Conservation (phyloP, 2,113 vertebrate genomes). For the Vicugna pacos region DNA sequence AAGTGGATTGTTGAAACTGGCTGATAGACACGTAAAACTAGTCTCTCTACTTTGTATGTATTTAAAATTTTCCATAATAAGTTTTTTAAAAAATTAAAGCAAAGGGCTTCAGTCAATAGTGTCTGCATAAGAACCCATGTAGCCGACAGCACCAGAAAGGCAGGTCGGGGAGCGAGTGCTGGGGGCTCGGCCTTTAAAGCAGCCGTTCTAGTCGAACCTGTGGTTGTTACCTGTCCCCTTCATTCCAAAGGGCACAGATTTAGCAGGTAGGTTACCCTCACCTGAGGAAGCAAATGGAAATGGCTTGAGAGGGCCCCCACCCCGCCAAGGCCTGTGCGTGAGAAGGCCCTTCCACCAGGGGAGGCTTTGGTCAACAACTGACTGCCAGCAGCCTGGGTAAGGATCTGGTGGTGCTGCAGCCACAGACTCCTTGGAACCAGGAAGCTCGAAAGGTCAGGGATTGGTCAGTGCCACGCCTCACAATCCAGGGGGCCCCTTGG, state of each 20-base stretch:
- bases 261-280: background rate
- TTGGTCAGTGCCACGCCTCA: background rate
- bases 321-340: background rate
- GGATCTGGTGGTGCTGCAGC: background rate
- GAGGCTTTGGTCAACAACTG: constrained; percentile 8
- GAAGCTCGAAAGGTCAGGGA: background rate
- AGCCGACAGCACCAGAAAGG: background rate
- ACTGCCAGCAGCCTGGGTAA: background rate
- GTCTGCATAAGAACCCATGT: background rate
- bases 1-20: background rate
- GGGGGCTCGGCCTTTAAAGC: background rate
- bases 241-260: background rate
- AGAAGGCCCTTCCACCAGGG: background rate
- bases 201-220: background rate
- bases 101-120: background rate
- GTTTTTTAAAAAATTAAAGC: background rate
- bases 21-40: background rate
- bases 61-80: constrained; percentile 13
- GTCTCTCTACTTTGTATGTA: background rate
- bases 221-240: background rate
- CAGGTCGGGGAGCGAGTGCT: too few relatives aligned
- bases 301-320: background rate
- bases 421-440: constrained; percentile 35
- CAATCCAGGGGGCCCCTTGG: background rate
- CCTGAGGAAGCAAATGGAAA: background rate